These are phyloP conservation scores for Ailuropoda melanoleuca DNA, from an alignment of 2,113 vertebrate species.

Conservation along the genomic window DNA sequence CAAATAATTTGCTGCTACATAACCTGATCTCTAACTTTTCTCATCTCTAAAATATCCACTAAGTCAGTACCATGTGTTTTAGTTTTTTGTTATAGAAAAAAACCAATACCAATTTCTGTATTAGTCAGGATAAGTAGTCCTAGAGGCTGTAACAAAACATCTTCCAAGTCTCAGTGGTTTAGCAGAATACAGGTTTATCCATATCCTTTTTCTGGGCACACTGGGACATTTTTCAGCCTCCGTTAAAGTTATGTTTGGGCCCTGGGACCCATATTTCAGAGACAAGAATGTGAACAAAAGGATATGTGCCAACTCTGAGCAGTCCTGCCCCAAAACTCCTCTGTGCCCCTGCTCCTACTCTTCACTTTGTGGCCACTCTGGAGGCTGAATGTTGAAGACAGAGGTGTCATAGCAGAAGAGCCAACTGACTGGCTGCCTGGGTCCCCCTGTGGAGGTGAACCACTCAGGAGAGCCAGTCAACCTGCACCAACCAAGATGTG, in stretches of 20 bases:
- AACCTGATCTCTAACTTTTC: not conserved
- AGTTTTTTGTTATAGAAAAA: not conserved
- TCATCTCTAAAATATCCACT: not conserved
- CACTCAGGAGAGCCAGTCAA: not conserved
- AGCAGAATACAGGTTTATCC: not conserved
- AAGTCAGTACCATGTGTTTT: not conserved
- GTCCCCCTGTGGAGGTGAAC: not conserved
- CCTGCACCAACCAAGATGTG: accelerated
- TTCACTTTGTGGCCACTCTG: too few species aligned
- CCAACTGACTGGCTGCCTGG: not conserved
- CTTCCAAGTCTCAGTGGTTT: not conserved
- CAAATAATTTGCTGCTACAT: not conserved
- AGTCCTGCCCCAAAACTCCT: not conserved
- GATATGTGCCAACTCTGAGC: too few species aligned
- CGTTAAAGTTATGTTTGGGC: not conserved
- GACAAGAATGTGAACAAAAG: not conserved
- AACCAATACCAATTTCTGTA: not conserved
- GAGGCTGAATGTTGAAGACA: not conserved
- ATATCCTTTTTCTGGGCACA: not conserved
- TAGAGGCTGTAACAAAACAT: not conserved
- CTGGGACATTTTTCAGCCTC: not conserved
- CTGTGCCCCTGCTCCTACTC: accelerated
- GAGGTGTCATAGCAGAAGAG: not conserved
- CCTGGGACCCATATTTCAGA: not conserved
- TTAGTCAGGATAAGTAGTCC: not conserved